Evolutionary conservation across 53 echinoderm and acorn worm genomes (phyloP).

Genomic region (Luidia sarsii): DNA sequence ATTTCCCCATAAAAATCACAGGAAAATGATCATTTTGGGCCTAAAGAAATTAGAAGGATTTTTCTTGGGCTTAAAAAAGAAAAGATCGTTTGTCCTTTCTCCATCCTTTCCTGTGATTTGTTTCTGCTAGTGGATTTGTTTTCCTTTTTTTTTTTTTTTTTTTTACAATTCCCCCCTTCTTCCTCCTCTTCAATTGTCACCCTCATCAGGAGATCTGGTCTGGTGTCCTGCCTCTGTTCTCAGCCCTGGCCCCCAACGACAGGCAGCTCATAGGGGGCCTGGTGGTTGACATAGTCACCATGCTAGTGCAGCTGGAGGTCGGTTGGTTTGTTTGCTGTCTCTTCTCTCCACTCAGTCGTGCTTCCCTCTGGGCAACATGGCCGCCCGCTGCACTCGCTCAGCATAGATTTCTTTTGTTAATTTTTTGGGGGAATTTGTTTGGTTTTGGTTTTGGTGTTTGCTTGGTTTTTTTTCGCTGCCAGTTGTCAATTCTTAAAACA

Average conservation of each 20-base stretch:
- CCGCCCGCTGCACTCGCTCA: constrained; percentile 44
- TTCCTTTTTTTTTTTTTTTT: not conserved
- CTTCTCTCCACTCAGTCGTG: constrained; percentile 62
- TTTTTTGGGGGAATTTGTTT: no score
- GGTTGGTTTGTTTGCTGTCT: constrained; percentile 78
- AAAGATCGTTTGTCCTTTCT: no score
- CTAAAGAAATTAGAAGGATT: no score
- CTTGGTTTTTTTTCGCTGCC: no score
- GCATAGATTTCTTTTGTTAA: no score
- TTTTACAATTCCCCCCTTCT: constrained; percentile 22
- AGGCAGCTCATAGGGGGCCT: constrained; percentile 93
- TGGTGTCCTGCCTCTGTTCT: constrained; percentile 88
- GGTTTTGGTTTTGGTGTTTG: not conserved
- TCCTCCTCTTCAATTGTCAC: no score
- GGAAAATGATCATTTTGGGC: no score
- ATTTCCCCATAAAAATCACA: no score
- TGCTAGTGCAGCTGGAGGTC: constrained; percentile 99
- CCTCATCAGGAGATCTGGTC: constrained; percentile 96
- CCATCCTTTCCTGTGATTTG: not conserved
- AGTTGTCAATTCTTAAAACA: no score
- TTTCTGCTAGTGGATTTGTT: constrained; percentile 30
- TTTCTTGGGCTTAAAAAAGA: no score
- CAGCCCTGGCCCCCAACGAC: constrained; percentile 84
- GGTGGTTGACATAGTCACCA: constrained; percentile 99
- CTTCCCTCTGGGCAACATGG: constrained; percentile 44